These are phyloP conservation scores for Condylostylus longicornis DNA, from an alignment of 1,140 invertebrate species.

Conservation along the genomic window DNA sequence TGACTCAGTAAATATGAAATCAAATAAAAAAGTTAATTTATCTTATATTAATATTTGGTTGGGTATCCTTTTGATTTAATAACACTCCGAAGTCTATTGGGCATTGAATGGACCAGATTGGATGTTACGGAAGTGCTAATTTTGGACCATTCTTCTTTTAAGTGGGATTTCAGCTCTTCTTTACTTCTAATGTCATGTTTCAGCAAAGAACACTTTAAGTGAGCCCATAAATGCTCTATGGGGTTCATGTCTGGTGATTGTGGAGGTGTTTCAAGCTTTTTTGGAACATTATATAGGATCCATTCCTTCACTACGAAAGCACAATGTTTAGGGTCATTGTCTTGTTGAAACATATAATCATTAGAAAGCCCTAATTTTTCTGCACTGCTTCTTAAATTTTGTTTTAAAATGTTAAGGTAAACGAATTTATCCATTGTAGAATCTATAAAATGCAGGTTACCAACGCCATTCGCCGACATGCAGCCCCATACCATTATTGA, in stretches of 20 bases:
- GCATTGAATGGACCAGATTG: conserved; percentile 13
- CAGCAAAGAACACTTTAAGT: conserved; percentile 11
- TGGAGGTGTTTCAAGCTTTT: conserved; percentile 16
- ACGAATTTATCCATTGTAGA: conserved; percentile 8
- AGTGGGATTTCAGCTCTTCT: conserved; percentile 6
- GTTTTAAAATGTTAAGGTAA: conserved; percentile 12
- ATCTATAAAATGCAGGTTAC: conserved; percentile 14
- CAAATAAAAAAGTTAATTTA: no score
- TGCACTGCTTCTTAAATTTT: conserved; percentile 10
- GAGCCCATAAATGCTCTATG: conserved; percentile 11
- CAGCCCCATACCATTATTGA: conserved; percentile 28
- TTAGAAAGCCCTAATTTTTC: conserved; percentile 8
- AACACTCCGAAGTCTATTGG: conserved; percentile 11
- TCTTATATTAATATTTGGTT: conserved; percentile 20
- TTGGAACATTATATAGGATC: conserved; percentile 8
- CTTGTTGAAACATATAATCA: conserved; percentile 6
- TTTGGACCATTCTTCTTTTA: conserved; percentile 11
- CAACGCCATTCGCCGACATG: conserved; percentile 15
- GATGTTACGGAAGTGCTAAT: conserved; percentile 8
- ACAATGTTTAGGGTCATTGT: conserved; percentile 18
- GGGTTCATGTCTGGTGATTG: conserved; percentile 15
- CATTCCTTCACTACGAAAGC: conserved; percentile 11
- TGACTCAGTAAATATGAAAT: no score
- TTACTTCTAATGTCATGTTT: not conserved
- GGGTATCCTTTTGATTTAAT: conserved; percentile 14